A percentile compares a stretch with the other conserved stretches of the same genome.
phyloP scores from a whole-genome alignment of 2,113 vertebrate species.

The Channa maculata region DNA sequence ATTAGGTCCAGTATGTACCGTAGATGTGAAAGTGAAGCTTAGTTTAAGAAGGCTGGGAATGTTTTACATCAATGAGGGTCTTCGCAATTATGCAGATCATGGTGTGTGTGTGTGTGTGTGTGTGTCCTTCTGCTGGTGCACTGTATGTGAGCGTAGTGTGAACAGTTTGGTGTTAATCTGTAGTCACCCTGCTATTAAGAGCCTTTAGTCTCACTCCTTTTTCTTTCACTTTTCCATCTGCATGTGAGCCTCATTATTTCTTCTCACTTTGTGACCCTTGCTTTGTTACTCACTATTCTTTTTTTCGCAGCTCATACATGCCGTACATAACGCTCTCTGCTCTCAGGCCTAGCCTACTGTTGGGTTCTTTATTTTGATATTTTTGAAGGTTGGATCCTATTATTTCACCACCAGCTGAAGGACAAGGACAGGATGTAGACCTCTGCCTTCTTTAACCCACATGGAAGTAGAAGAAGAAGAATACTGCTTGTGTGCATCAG shows the following conservation, averaged over 20 bases:
- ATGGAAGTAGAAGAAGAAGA: background rate
- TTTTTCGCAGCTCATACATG: background rate
- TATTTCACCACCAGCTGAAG: slow-evolving; percentile 9
- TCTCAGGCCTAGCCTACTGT: too few relatives aligned
- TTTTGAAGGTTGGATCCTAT: background rate
- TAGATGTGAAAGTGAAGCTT: too few relatives aligned
- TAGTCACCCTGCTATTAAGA: slow-evolving; percentile 29
- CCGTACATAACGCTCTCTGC: too few relatives aligned
- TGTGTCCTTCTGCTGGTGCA: slow-evolving; percentile 25
- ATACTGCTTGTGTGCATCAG: too few relatives aligned
- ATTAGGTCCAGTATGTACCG: too few relatives aligned
- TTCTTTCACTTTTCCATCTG: slow-evolving; percentile 17
- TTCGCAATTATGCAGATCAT: too few relatives aligned
- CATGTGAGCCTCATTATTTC: slow-evolving; percentile 6
- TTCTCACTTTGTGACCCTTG: background rate
- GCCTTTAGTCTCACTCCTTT: slow-evolving; percentile 25
- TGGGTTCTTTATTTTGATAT: background rate
- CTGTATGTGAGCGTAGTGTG: slow-evolving; percentile 19
- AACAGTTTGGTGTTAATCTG: slow-evolving; percentile 43
- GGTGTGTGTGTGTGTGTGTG: background rate
- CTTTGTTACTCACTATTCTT: background rate
- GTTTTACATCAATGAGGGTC: too few relatives aligned
- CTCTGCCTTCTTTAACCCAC: background rate
- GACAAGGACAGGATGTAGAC: background rate
- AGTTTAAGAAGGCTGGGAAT: too few relatives aligned